Base-by-base conservation (phyloP, 2,888 invertebrate genomes). In the Nysson spinosus region DNA sequence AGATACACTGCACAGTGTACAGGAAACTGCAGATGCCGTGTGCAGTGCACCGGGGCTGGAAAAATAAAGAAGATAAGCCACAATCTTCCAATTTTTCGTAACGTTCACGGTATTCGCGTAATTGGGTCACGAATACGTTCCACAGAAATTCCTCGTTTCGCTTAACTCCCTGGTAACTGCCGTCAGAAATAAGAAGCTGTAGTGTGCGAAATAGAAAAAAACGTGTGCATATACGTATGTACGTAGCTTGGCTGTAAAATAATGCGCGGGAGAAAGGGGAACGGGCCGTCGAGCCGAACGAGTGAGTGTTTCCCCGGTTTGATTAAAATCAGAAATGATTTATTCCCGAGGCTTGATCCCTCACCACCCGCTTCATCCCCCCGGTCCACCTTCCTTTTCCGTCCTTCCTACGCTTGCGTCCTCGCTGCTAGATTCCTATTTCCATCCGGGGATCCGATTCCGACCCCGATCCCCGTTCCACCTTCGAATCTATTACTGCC, bases 281-380 rank as follows among this genome's bases (percentile, higher is more conserved):
- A 37, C 56, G 56, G 32, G 43, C 30, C 47, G 52, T 54, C 39
- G 51, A 47, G 51, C 40, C 40, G 49, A 22, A 46, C 63, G 47
- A 16, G 42, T 34, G 43, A 58, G 34, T 61, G 63, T 67, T 75
- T 61, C 50, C 46, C 43, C 43, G 57, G 60, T 77, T 77, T 75
- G 76, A 81, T 81, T 77, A 79, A 81, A 81, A 79, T 80, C 69
- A 75, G 75, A 75, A 76, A 73, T 75, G 76, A 81, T 77, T 80
- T 79, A 77, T 80, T 78, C 72, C 61, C 58, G 43, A 28, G 63
- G 47, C 56, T 69, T 56, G 68, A 72, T 67, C 61, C 54, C 42
- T 19, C 49, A 39, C 28, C 24, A 4, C 32, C 32, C 16, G 3
- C 24, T 12, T 34, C 20, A 39, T 40, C 19, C 42, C 22, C 7